A percentile compares a stretch with the other conserved stretches of the same genome.
These are phyloP conservation scores for Xiphophorus hellerii DNA, from an alignment of 2,113 vertebrate genomes.

Conservation along the genomic window DNA sequence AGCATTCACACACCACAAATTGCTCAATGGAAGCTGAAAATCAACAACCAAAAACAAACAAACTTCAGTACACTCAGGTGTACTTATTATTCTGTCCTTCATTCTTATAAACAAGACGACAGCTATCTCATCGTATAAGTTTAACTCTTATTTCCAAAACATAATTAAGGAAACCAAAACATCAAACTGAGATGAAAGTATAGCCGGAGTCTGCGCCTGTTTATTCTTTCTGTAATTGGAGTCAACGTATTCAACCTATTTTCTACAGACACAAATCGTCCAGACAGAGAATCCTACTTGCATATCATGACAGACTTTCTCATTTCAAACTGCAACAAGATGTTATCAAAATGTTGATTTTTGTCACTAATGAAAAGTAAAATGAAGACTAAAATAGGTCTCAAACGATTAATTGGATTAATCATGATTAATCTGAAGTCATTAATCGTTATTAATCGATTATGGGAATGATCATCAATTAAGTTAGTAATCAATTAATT, in stretches of 20 bases:
- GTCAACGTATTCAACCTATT: background rate
- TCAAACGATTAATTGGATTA: too few species aligned
- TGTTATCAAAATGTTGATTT: slow-evolving; percentile 21
- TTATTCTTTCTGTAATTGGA: slow-evolving; percentile 41
- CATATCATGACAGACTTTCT: background rate
- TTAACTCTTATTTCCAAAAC: slow-evolving; percentile 8
- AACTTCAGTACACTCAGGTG: slow-evolving; percentile 8
- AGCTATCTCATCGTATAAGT: slow-evolving; percentile 24
- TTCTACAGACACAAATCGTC: slow-evolving; percentile 7
- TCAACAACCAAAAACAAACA: slow-evolving; percentile 25
- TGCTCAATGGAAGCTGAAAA: slow-evolving; percentile 46
- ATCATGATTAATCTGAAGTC: too few species aligned
- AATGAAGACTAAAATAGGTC: background rate
- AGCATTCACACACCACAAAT: slow-evolving; percentile 23
- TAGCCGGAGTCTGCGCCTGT: slow-evolving; percentile 34
- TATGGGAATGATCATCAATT: too few species aligned
- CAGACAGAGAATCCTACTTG: slow-evolving; percentile 28
- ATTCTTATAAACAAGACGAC: slow-evolving; percentile 37
- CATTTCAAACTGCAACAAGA: background rate
- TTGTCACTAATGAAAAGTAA: slow-evolving; percentile 33
- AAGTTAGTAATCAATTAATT: too few species aligned
- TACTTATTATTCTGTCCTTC: slow-evolving; percentile 23
- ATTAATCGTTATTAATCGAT: too few species aligned
- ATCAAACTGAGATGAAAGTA: slow-evolving; percentile 24
- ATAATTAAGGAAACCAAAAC: slow-evolving; percentile 38